phyloP scores from a whole-genome alignment of 2,113 vertebrate species.

The Vulpes ferrilata region DNA sequence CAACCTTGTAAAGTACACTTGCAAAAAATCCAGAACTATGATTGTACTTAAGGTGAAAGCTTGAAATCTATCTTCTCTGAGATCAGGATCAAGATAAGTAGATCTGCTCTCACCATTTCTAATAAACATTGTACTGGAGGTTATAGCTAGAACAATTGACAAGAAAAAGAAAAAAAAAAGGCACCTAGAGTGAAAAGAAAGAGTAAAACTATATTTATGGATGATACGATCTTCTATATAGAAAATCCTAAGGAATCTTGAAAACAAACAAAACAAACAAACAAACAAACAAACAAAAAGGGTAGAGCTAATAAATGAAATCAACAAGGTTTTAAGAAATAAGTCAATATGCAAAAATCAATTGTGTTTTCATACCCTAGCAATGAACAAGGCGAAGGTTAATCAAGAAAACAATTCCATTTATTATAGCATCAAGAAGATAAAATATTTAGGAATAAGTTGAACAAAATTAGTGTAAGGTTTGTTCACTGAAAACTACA shows the following conservation, averaged over 20 bases:
- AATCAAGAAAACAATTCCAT: not conserved
- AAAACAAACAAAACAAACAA: not conserved
- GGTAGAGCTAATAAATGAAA: not conserved
- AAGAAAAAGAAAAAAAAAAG: not conserved
- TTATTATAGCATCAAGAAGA: not conserved
- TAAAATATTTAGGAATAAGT: not conserved
- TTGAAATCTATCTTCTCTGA: not conserved
- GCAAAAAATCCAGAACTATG: conserved; percentile 26
- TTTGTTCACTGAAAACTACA: not conserved
- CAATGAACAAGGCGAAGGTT: not conserved
- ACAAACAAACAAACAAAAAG: not conserved
- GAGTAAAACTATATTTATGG: not conserved
- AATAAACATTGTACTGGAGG: not conserved
- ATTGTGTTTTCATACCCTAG: not conserved
- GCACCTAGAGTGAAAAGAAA: not conserved
- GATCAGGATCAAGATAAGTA: not conserved
- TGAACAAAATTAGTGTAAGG: not conserved
- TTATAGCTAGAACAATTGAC: not conserved
- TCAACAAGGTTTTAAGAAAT: not conserved
- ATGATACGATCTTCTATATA: not conserved
- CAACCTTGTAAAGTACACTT: not conserved
- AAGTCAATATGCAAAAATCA: not conserved
- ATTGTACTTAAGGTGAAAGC: not conserved
- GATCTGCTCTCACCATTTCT: not conserved
- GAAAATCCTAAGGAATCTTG: not conserved